Evolutionary conservation across 1,140 invertebrate species (phyloP).

Genomic region (Gonioctena quinquepunctata): DNA sequence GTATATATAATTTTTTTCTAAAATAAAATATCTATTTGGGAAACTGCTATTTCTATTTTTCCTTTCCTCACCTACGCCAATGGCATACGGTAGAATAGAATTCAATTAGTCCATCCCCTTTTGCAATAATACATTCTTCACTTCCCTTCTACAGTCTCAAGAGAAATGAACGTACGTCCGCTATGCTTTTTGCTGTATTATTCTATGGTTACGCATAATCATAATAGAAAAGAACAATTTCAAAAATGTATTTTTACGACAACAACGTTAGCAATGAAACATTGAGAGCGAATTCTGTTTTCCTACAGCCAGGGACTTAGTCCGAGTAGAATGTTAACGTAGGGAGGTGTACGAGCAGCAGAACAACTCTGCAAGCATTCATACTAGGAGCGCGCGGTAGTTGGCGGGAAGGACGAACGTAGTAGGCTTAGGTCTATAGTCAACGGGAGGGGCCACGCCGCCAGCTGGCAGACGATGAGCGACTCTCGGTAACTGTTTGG

Average conservation of each 20-base stretch:
- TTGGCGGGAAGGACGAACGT: slow-evolving; percentile 43
- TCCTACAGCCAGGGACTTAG: too few species aligned
- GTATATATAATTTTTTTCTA: too few species aligned
- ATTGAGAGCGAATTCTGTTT: background rate
- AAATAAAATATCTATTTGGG: too few species aligned
- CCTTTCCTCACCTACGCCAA: background rate
- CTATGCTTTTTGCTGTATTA: too few species aligned
- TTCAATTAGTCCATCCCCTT: background rate
- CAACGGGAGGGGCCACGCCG: slow-evolving; percentile 53
- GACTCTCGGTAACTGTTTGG: slow-evolving; percentile 51
- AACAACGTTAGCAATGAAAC: too few species aligned
- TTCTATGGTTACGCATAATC: too few species aligned
- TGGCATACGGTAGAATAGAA: background rate
- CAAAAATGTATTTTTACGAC: too few species aligned
- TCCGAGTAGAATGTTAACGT: background rate
- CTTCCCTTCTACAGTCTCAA: background rate
- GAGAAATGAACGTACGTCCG: too few species aligned
- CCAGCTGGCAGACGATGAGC: slow-evolving; percentile 65
- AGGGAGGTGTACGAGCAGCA: slow-evolving; percentile 26
- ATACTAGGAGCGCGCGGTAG: slow-evolving; percentile 28
- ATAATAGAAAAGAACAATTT: too few species aligned
- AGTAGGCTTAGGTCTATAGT: slow-evolving; percentile 34
- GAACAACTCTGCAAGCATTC: slow-evolving; percentile 17
- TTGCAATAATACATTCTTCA: background rate
- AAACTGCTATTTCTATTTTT: background rate